Base-by-base conservation (phyloP, 1,140 invertebrate genomes). In the Nasonia vitripennis region DNA sequence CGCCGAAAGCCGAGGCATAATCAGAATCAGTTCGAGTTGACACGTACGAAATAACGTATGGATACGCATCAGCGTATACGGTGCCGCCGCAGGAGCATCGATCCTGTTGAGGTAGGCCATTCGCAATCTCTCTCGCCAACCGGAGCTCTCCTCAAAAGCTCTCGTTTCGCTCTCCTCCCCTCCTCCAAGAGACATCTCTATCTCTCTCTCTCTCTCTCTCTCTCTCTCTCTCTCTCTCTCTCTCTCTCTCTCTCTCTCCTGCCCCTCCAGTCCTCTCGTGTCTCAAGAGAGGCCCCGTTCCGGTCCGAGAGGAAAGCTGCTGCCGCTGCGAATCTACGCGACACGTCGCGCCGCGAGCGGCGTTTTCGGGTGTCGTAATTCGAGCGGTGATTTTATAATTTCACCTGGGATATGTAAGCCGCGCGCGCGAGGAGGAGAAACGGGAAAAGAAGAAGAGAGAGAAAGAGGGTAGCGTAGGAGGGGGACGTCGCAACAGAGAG, bases 311-410 rank as follows among this genome's bases (percentile, higher is more conserved):
- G 55, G 20, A 62, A 62, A 62, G 55, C 55, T 62, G 55, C 55
- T 55, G 51, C 51, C 14, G 17, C 20, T 62, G 55, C 55, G 55
- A 62, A 62, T 62, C 55, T 62, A 62, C 20, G 55, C 41, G 41
- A 45, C 41, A 45, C 41, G 41, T 45, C 41, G 41, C 41, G 41
- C 41, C 9, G 41, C 55, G 51, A 0, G 5, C 51, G 55, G 55
- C 55, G 55, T 62, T 79, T 79, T 70, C 34, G 78, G 62, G 78
- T 80, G 78, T 80, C 62, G 62, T 70, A 80, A 41, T 80, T 67
- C 51, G 27, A 78, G 55, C 78, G 78, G 31, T 45, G 78, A 70
- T 80, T 68, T 80, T 80, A 68, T 80, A 80, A 80, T 80, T 70
- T 80, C 20, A 70, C 78, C 78, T 20, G 62, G 1, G 27, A 11